Evolutionary conservation across 1,140 invertebrate species (phyloP).

Genomic region (Philaenus spumarius): DNA sequence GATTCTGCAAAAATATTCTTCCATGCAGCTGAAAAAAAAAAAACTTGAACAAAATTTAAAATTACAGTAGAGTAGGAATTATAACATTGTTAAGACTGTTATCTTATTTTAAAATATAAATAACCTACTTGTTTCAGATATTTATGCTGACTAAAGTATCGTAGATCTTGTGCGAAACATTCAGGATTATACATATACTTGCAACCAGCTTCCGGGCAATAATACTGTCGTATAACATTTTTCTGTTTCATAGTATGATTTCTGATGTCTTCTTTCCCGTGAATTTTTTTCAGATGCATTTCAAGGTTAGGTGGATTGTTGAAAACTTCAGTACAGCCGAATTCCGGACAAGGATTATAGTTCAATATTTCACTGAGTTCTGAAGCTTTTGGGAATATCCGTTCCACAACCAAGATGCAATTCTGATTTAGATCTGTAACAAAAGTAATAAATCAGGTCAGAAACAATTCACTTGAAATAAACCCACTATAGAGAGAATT

Average conservation of each 20-base stretch:
- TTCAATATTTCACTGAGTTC: conserved; percentile 8
- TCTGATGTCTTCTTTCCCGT: neutral
- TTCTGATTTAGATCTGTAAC: neutral
- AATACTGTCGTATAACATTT: conserved; percentile 6
- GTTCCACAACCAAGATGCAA: neutral
- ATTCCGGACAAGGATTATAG: conserved; percentile 10
- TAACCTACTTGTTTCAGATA: conserved; percentile 7
- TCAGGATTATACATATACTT: neutral
- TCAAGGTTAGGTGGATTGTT: conserved; percentile 6
- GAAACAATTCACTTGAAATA: too few species aligned
- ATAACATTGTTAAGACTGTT: too few species aligned
- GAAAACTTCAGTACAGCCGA: conserved; percentile 1
- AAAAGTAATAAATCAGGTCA: conserved; percentile 4
- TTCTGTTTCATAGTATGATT: too few species aligned
- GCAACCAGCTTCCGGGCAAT: conserved; percentile 6
- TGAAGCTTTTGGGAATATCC: conserved; percentile 6
- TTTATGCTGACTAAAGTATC: conserved; percentile 9
- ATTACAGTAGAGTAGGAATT: too few species aligned
- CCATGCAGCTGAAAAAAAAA: too few species aligned
- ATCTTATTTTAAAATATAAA: too few species aligned
- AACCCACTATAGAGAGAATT: too few species aligned
- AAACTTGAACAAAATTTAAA: too few species aligned
- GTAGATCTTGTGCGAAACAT: neutral
- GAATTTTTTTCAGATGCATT: neutral
- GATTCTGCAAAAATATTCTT: too few species aligned